Evolutionary conservation across 2,113 vertebrate genomes (phyloP).

Genomic region (Paramisgurnus dabryanus): DNA sequence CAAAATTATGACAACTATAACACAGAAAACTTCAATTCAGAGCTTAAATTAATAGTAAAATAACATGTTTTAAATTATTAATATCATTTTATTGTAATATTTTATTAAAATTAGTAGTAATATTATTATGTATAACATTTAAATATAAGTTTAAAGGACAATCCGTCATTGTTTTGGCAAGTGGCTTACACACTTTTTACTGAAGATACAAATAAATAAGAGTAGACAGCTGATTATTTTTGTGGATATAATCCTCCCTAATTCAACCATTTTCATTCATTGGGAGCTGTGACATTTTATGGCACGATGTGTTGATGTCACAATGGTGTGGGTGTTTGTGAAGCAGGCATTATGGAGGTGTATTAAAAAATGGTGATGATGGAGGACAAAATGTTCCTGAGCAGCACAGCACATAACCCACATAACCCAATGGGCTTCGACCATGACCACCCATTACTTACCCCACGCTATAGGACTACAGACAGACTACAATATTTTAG

Average conservation of each 20-base stretch:
- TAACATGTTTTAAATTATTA: background rate
- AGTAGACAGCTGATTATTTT: constrained; percentile 65
- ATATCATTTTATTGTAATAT: background rate
- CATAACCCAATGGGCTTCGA: constrained; percentile 22
- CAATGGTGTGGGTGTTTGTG: constrained; percentile 24
- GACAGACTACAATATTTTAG: background rate
- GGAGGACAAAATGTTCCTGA: constrained; percentile 22
- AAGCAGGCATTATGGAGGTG: constrained; percentile 16
- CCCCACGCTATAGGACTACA: background rate
- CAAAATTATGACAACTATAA: background rate
- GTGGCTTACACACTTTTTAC: background rate
- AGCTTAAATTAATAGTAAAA: background rate
- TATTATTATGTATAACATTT: no score
- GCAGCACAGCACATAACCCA: constrained; percentile 33
- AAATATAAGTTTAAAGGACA: no score
- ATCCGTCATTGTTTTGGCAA: no score
- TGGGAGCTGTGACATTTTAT: constrained; percentile 55
- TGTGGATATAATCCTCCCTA: constrained; percentile 62
- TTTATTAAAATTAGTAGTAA: background rate
- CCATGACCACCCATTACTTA: constrained; percentile 7
- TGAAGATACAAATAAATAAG: constrained; percentile 30
- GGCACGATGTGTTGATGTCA: constrained; percentile 49
- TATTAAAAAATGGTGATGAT: constrained; percentile 18
- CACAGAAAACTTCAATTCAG: background rate
- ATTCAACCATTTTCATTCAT: constrained; percentile 68